These are phyloP conservation scores for Baccha elongata DNA, from an alignment of 2,888 invertebrate species.

Conservation along the genomic window DNA sequence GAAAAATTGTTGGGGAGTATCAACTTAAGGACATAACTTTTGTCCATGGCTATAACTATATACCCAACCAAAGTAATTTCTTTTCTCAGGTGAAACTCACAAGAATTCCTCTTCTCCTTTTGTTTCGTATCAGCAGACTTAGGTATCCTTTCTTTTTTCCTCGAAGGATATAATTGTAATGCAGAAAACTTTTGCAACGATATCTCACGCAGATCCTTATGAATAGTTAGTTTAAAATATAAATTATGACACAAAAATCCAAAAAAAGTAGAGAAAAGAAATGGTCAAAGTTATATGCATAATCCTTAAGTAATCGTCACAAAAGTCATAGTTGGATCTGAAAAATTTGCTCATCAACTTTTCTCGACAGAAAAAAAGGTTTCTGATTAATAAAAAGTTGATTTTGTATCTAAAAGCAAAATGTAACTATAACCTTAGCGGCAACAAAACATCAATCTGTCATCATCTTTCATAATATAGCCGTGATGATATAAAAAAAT, in stretches of 20 bases:
- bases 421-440: constrained; percentile 1
- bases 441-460: constrained; percentile 60
- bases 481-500: constrained; percentile 2
- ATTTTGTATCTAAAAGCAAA: constrained; percentile 6
- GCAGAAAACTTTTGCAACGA: constrained; percentile 42
- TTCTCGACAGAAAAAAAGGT: not conserved
- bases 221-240: constrained; percentile 42
- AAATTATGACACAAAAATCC: constrained; percentile 47
- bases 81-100: not conserved
- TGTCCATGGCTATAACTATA: too few relatives aligned
- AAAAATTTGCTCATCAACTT: constrained; percentile 13
- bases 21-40: not conserved
- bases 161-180: constrained; percentile 23
- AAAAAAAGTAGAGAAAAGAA: not conserved
- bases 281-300: constrained; percentile 54
- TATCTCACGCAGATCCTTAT: constrained; percentile 37
- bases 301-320: constrained; percentile 58
- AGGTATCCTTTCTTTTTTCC: constrained; percentile 11
- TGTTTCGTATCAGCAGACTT: not conserved
- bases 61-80: not conserved
- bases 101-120: not conserved
- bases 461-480: constrained; percentile 53
- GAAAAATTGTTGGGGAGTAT: not conserved
- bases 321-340: constrained; percentile 47
- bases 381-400: constrained; percentile 28